phyloP scores from a whole-genome alignment of 2,888 invertebrate species.

The Spilarctia lutea region DNA sequence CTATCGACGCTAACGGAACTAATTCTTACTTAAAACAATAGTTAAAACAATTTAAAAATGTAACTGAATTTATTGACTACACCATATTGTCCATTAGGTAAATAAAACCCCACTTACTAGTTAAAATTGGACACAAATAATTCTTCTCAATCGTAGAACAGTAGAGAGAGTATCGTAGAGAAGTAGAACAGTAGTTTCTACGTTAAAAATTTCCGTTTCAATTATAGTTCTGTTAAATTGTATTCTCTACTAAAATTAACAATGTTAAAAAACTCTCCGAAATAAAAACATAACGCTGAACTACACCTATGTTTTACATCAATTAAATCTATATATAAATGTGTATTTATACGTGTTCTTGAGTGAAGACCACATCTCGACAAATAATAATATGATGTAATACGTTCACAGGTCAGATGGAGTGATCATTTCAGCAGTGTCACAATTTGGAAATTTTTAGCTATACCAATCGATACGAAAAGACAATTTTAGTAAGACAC shows the following conservation, averaged over 20 bases:
- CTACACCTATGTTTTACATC: not conserved
- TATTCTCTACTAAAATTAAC: not conserved
- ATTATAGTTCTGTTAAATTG: not conserved
- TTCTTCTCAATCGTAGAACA: not conserved
- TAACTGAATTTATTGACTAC: too few species aligned
- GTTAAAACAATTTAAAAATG: too few species aligned
- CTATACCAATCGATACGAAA: not conserved
- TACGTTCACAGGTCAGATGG: too few species aligned
- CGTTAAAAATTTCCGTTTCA: not conserved
- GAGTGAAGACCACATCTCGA: too few species aligned
- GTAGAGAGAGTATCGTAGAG: too few species aligned
- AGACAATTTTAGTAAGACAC: not conserved
- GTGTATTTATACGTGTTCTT: too few species aligned
- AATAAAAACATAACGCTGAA: not conserved
- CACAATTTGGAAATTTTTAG: not conserved
- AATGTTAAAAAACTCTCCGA: not conserved
- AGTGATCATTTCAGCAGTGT: too few species aligned
- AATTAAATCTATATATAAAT: not conserved
- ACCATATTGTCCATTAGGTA: not conserved
- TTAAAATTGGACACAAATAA: not conserved
- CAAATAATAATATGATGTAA: too few species aligned
- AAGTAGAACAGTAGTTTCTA: not conserved
- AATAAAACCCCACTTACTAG: not conserved
- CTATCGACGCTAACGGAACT: too few species aligned
- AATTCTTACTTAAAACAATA: too few species aligned